Percentiles rank a stretch among this genome's conserved stretches.
Evolutionary conservation across 1,140 invertebrate species (phyloP).

Genomic region (Condylostylus longicornis): DNA sequence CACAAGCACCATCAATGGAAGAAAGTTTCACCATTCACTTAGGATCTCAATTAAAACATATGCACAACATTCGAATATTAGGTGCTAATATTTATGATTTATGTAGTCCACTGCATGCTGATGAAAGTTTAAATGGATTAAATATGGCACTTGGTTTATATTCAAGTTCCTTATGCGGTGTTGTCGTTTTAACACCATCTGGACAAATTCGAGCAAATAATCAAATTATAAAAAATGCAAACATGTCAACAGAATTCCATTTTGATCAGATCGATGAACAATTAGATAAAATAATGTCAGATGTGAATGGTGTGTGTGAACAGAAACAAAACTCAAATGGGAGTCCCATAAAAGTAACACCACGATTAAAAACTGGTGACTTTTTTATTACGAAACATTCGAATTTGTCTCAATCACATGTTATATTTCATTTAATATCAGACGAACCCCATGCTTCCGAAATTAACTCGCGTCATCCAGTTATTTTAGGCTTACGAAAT

Average conservation of each 20-base stretch:
- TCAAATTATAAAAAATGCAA: constrained; percentile 27
- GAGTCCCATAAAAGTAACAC: constrained; percentile 25
- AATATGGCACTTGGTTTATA: constrained; percentile 90
- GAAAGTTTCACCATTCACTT: constrained; percentile 96
- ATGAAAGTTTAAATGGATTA: constrained; percentile 39
- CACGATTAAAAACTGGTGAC: constrained; percentile 68
- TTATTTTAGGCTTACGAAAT: constrained; percentile 87
- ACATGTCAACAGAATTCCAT: constrained; percentile 30
- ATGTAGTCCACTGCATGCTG: constrained; percentile 44
- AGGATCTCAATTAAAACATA: constrained; percentile 95
- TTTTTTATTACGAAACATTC: constrained; percentile 91
- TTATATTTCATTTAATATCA: constrained; percentile 86
- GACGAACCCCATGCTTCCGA: constrained; percentile 65
- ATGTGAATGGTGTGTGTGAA: background rate
- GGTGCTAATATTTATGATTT: constrained; percentile 76
- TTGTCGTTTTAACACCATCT: constrained; percentile 73
- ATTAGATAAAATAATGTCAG: background rate
- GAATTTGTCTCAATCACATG: constrained; percentile 85
- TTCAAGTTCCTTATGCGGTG: constrained; percentile 74
- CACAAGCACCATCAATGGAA: constrained; percentile 43
- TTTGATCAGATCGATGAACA: constrained; percentile 21
- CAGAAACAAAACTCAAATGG: constrained; percentile 12
- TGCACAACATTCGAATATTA: constrained; percentile 89
- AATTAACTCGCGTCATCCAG: constrained; percentile 89
- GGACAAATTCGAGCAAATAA: constrained; percentile 26